A percentile compares a stretch with the other conserved stretches of the same genome.
Conservation (phyloP, 2,888 invertebrate species). For the Anarsia innoxiella region DNA sequence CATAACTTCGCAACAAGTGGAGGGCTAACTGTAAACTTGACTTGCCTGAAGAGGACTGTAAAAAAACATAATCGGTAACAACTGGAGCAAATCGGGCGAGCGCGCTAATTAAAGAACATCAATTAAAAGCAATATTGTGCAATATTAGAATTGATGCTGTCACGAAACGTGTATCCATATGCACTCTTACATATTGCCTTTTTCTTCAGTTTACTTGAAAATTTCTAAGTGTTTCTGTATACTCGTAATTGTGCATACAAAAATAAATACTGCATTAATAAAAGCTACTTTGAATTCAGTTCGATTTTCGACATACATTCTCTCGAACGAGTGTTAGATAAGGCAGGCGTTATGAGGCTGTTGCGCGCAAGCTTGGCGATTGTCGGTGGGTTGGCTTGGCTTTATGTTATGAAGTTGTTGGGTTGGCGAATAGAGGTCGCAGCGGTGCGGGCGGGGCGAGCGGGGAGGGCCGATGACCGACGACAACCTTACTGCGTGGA, state of each 20-base stretch:
- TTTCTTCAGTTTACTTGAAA: too few species aligned
- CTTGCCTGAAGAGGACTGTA: conserved; percentile 49
- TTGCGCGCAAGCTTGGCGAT: conserved; percentile 27
- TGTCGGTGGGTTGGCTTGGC: conserved; percentile 31
- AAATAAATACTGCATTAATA: too few species aligned
- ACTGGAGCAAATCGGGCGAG: conserved; percentile 70
- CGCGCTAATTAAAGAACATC: conserved; percentile 54
- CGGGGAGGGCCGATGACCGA: conserved; percentile 63
- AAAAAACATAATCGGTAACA: conserved; percentile 67
- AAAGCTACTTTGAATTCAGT: conserved; percentile 11
- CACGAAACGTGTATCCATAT: too few species aligned
- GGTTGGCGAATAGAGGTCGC: conserved; percentile 56
- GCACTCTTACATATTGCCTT: too few species aligned
- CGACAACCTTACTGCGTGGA: conserved; percentile 56
- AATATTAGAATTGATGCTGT: conserved; percentile 50
- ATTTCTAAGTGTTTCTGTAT: too few species aligned
- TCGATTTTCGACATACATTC: conserved; percentile 9
- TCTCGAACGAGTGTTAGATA: conserved; percentile 31
- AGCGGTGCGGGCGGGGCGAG: conserved; percentile 38
- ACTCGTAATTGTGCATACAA: too few species aligned
- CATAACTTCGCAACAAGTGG: conserved; percentile 50
- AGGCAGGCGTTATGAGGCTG: conserved; percentile 32
- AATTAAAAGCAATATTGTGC: conserved; percentile 65
- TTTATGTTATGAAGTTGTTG: conserved; percentile 44
- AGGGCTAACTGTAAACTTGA: conserved; percentile 60